Conservation (phyloP, 2,113 vertebrate genomes). For the Phainopepla nitens region DNA sequence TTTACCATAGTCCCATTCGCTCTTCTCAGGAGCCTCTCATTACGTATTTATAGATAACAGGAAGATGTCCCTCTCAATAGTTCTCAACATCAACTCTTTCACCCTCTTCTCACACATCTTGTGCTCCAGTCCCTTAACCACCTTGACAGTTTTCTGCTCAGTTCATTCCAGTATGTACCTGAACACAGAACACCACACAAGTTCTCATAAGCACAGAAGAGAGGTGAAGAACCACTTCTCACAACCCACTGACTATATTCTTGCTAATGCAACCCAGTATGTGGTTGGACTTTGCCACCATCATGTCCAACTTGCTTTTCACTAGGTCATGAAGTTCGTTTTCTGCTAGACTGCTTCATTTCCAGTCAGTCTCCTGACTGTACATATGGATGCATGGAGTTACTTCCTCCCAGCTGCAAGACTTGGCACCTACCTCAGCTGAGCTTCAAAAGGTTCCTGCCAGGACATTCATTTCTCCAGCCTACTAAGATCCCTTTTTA, state of each 20-base stretch:
- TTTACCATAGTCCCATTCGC: background rate
- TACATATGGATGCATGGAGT: fast-evolving
- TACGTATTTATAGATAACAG: background rate
- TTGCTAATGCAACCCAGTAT: background rate
- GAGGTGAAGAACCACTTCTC: background rate
- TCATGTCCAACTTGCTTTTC: background rate
- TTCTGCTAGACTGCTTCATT: background rate
- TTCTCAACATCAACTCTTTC: background rate
- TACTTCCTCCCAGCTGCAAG: background rate
- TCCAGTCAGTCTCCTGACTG: background rate
- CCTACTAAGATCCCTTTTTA: background rate
- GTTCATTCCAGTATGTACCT: background rate
- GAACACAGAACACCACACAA: background rate
- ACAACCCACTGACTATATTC: background rate
- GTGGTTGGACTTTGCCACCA: background rate
- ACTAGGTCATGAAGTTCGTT: background rate
- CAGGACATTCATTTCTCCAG: background rate
- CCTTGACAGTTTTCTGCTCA: background rate
- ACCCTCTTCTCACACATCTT: background rate
- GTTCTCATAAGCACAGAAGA: background rate
- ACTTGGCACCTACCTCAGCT: background rate
- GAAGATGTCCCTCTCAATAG: background rate
- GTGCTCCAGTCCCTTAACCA: background rate
- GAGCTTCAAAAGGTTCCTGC: background rate
- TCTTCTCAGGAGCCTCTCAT: background rate